These are phyloP conservation scores for Girardinichthys multiradiatus DNA, from an alignment of 2,113 vertebrate genomes.

Conservation along the genomic window DNA sequence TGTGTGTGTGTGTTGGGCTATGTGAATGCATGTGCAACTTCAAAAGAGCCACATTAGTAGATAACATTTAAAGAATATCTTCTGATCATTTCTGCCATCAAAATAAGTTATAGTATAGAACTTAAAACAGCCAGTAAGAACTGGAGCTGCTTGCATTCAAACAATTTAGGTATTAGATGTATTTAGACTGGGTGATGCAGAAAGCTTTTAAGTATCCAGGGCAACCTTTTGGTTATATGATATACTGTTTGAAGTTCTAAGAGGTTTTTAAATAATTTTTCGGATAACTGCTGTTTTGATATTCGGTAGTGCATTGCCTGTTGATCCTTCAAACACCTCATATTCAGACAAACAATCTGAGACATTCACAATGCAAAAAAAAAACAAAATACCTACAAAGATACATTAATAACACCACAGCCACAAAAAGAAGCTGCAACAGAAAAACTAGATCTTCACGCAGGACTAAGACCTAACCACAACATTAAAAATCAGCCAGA, in stretches of 20 bases:
- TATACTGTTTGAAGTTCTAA: background rate
- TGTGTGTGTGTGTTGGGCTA: background rate
- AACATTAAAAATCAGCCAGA: background rate
- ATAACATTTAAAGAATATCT: constrained; percentile 27
- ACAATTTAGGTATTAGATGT: constrained; percentile 26
- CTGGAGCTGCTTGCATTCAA: constrained; percentile 6
- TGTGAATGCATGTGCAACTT: background rate
- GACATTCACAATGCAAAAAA: background rate
- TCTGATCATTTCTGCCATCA: constrained; percentile 19
- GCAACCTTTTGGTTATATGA: background rate
- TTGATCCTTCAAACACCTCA: background rate
- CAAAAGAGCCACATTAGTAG: constrained; percentile 22
- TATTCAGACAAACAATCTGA: background rate
- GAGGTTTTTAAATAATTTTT: background rate
- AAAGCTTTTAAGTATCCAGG: constrained; percentile 37
- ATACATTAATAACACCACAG: background rate
- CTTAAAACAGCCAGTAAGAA: constrained; percentile 6
- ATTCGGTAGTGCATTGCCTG: too few species aligned
- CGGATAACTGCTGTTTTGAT: background rate
- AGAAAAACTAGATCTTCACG: background rate
- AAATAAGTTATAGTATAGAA: constrained; percentile 33
- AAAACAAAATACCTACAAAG: background rate
- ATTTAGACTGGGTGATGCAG: constrained; percentile 33
- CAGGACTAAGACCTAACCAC: background rate
- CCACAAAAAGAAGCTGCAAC: background rate